Evolutionary conservation across 2,888 invertebrate species (phyloP).

Genomic region (Ametastegia equiseti): DNA sequence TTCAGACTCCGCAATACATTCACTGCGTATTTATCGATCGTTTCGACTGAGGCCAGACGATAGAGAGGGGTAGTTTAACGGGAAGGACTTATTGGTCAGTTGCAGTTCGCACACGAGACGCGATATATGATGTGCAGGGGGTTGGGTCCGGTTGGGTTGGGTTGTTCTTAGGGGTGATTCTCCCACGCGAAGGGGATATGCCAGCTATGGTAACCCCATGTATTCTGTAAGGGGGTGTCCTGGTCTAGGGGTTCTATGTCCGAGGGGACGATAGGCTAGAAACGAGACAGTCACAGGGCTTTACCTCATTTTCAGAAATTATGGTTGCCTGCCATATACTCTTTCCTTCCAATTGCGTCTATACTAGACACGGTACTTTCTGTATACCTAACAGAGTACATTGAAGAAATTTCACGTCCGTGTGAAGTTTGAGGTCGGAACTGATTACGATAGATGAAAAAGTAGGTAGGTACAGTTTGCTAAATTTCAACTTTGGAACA

Average conservation of each 20-base stretch:
- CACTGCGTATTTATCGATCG: conserved; percentile 66
- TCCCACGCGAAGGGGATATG: conserved; percentile 59
- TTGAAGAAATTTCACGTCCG: background rate
- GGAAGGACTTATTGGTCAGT: conserved; percentile 71
- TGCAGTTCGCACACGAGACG: conserved; percentile 67
- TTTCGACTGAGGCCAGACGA: conserved; percentile 61
- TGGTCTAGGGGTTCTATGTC: conserved; percentile 24
- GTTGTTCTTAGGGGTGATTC: conserved; percentile 51
- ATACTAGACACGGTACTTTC: no score
- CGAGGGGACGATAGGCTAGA: conserved; percentile 22
- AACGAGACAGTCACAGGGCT: conserved; percentile 56
- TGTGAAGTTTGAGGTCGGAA: no score
- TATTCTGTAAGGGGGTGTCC: conserved; percentile 57
- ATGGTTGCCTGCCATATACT: conserved; percentile 55
- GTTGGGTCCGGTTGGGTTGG: conserved; percentile 51
- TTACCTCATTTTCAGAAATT: conserved; percentile 65
- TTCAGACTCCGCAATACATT: conserved; percentile 8
- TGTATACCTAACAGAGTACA: background rate
- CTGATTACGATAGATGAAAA: background rate
- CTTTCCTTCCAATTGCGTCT: conserved; percentile 15
- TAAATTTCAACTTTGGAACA: no score
- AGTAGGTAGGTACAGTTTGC: background rate
- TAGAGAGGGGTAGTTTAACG: conserved; percentile 61
- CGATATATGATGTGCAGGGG: conserved; percentile 59
- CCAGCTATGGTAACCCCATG: conserved; percentile 60